phyloP scores from a whole-genome alignment of 2,888 invertebrate genomes.

The Dorcus hopei region DNA sequence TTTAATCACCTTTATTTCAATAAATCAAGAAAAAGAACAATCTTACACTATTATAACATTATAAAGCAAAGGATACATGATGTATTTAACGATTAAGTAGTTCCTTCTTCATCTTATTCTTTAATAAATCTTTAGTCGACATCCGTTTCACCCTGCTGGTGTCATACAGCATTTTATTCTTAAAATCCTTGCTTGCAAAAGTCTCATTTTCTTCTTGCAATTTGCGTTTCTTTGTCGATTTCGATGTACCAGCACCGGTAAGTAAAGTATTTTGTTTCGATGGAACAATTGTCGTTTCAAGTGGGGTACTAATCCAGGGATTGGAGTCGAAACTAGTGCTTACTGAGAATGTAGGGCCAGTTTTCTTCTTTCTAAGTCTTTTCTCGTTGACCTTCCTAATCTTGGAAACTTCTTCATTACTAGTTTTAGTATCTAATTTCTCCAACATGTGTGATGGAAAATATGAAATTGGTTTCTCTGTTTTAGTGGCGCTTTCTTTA shows the following conservation, averaged over 20 bases:
- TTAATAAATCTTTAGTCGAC: slow-evolving; percentile 32
- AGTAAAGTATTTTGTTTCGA: slow-evolving; percentile 11
- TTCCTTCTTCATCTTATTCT: slow-evolving; percentile 25
- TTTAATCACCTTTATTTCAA: no score
- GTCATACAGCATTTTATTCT: slow-evolving; percentile 37
- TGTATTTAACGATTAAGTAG: no score
- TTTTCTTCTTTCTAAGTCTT: no score
- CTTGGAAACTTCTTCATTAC: neutral
- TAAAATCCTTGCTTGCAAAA: slow-evolving; percentile 38
- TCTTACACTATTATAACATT: no score
- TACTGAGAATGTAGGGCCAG: no score
- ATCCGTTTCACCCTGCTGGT: slow-evolving; percentile 33
- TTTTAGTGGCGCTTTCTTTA: no score
- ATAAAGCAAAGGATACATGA: no score
- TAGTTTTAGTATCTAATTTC: no score
- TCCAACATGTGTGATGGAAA: no score
- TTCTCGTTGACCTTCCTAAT: neutral
- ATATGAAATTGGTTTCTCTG: no score
- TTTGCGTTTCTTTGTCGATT: slow-evolving; percentile 4
- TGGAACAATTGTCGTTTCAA: slow-evolving; percentile 9
- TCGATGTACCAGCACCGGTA: slow-evolving; percentile 2
- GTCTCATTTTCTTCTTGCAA: neutral
- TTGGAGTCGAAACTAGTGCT: neutral
- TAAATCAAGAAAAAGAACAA: no score
- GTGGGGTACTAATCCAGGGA: slow-evolving; percentile 14